phyloP scores from a whole-genome alignment of 2,797 vertebrate genomes.

The Crenuchus spilurus region DNA sequence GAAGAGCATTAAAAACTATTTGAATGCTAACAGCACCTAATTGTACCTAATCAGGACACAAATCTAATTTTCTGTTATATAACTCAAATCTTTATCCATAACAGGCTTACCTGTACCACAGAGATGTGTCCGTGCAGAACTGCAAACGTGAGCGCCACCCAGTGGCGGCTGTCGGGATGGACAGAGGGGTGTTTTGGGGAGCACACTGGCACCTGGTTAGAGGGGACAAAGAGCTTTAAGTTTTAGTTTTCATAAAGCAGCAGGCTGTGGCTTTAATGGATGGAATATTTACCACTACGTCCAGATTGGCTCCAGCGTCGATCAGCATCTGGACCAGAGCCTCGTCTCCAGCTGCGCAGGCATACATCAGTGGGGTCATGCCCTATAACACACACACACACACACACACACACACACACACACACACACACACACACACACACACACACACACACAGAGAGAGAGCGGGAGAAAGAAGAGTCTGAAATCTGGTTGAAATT shows the following conservation, averaged over 20 bases:
- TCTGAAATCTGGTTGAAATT: constrained; percentile 27
- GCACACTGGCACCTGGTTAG: constrained; percentile 85
- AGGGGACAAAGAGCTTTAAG: constrained; percentile 29
- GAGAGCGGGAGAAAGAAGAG: neutral
- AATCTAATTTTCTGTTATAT: neutral
- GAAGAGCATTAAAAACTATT: too few species aligned
- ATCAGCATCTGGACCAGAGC: constrained; percentile 98
- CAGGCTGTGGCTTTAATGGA: neutral
- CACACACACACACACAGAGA: constrained; percentile 32
- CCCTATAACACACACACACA: constrained; percentile 75
- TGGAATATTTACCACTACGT: constrained; percentile 84
- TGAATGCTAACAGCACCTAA: too few species aligned
- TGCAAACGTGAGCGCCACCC: constrained; percentile 91
- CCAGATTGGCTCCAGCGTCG: constrained; percentile 93
- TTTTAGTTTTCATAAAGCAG: neutral
- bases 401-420: constrained; percentile 32
- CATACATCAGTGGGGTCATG: constrained; percentile 97
- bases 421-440: constrained; percentile 30
- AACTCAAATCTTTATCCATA: neutral
- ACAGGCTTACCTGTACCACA: constrained; percentile 88
- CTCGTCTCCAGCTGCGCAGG: constrained; percentile 95
- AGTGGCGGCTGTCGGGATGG: constrained; percentile 93
- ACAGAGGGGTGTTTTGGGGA: constrained; percentile 88
- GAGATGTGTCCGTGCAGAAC: constrained; percentile 97
- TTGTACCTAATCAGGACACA: too few species aligned